Conservation (phyloP, 2,797 vertebrate species). For the Cossypha caffra region DNA sequence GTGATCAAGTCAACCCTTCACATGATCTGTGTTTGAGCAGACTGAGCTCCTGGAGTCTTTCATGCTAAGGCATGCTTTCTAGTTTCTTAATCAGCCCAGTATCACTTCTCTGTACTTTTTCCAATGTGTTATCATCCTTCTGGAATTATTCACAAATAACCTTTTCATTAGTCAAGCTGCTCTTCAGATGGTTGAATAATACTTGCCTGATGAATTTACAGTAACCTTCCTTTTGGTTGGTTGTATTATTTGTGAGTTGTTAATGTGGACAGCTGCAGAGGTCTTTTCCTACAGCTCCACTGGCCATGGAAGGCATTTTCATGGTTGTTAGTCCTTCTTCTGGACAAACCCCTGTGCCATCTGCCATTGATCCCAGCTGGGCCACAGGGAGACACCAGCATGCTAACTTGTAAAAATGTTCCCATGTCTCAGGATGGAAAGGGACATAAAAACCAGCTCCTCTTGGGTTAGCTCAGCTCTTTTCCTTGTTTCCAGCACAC, state of each 20-base stretch:
- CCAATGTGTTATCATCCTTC: constrained; percentile 16
- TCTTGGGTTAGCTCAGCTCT: neutral
- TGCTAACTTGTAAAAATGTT: neutral
- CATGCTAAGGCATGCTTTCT: neutral
- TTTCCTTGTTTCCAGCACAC: neutral
- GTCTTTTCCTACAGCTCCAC: neutral
- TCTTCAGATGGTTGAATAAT: constrained; percentile 39
- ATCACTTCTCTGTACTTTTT: neutral
- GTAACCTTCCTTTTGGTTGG: neutral
- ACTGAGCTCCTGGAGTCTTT: neutral
- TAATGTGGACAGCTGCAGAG: neutral
- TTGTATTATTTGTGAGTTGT: neutral
- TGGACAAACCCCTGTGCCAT: neutral
- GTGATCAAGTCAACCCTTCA: neutral
- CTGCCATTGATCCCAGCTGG: neutral
- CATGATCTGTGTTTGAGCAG: neutral
- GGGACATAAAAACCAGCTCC: neutral
- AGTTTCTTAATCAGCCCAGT: neutral
- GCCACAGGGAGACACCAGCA: neutral
- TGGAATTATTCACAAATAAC: constrained; percentile 55
- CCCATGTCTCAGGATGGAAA: neutral
- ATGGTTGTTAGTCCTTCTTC: neutral
- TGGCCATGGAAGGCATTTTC: neutral
- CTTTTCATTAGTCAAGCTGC: neutral
- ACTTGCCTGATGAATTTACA: constrained; percentile 16